These are phyloP conservation scores for Trematomus loennbergii DNA, from an alignment of 2,113 vertebrate genomes.

Conservation along the genomic window DNA sequence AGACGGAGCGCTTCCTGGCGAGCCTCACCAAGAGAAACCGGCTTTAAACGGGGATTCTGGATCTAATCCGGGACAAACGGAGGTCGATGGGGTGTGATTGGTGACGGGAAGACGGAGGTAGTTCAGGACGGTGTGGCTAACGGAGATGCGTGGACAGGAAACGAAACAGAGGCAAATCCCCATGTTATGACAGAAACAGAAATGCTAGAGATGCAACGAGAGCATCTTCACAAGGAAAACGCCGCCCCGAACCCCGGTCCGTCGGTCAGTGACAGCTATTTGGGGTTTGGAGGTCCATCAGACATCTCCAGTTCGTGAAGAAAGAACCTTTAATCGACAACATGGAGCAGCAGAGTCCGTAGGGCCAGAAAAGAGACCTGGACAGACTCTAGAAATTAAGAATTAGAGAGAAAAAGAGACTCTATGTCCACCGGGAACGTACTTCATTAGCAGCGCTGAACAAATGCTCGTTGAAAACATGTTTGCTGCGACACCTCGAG, in stretches of 20 bases:
- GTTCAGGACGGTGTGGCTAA: slow-evolving; percentile 32
- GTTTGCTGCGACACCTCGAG: slow-evolving; percentile 7
- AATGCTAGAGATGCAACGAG: slow-evolving; percentile 77
- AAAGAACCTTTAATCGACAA: slow-evolving; percentile 93
- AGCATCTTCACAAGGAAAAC: slow-evolving; percentile 61
- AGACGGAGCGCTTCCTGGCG: slow-evolving; percentile 75
- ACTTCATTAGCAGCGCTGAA: slow-evolving; percentile 12
- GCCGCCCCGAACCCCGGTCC: slow-evolving; percentile 47
- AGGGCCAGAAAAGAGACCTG: slow-evolving; percentile 34
- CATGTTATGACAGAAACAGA: slow-evolving; percentile 67
- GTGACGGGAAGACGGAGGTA: neutral
- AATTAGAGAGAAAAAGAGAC: slow-evolving; percentile 6
- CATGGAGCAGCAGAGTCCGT: slow-evolving; percentile 94
- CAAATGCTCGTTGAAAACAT: slow-evolving; percentile 11
- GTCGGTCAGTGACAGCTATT: slow-evolving; percentile 87
- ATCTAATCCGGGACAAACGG: neutral
- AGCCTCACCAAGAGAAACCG: slow-evolving; percentile 64
- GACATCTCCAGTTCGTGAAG: slow-evolving; percentile 89
- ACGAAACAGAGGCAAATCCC: neutral
- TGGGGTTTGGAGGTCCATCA: slow-evolving; percentile 92
- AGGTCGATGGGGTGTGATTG: neutral
- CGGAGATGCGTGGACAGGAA: slow-evolving; percentile 52
- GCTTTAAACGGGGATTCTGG: neutral
- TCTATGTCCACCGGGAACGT: slow-evolving; percentile 29
- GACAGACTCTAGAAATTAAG: neutral